Evolutionary conservation across 2,888 invertebrate species (phyloP), one percentile per base, ranked within the genome.

Genomic region (Drosophila neutralis): DNA sequence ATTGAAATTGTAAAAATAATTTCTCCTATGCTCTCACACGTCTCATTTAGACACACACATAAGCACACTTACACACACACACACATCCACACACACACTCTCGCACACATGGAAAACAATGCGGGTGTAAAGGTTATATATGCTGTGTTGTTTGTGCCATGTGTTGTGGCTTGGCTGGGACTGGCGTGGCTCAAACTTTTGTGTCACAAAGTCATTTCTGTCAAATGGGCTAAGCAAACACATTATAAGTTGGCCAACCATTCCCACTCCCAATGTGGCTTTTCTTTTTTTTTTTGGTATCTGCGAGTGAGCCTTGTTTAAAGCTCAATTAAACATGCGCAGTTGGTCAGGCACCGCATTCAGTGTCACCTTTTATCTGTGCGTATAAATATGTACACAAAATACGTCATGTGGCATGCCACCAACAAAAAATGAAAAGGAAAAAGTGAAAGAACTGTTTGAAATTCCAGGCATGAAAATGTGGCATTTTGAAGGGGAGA

Each of bases 1-100:
- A 85, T 83, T 85, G 84, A 85, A 85, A 85, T 83, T 83, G 82
- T 86, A 82, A 83, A 84, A 85, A 83, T 85, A 85, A 86, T 83
- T 84, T 76, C 60, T 51, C 73, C 73, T 72, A 71, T 67, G 67
- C 69, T 45, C 45, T 24, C 45, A 45, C 56, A 56, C 49, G 56
- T 59, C 52, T 51, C 57, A 66, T 54, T 42, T 56, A 52, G 61
- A 59, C 57, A 59, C 53, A 40, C 29, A 29, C 45, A 38, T 65
- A 40, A 57, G 56, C 29, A 42, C 45, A 38, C 45, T 29, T 33
- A 40, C 21, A n/a, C 29, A 33, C 59, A 56, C 45, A 21, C 27
- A 27, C 38, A 63, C 31, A 21, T 21, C 0, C 59, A 45, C 38
- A 27, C 27, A 27, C 45, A 58, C 27, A 27, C n/a, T 24, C 24